Evolutionary conservation across 1,140 invertebrate genomes (phyloP).

Genomic region (Drosophila saltans): DNA sequence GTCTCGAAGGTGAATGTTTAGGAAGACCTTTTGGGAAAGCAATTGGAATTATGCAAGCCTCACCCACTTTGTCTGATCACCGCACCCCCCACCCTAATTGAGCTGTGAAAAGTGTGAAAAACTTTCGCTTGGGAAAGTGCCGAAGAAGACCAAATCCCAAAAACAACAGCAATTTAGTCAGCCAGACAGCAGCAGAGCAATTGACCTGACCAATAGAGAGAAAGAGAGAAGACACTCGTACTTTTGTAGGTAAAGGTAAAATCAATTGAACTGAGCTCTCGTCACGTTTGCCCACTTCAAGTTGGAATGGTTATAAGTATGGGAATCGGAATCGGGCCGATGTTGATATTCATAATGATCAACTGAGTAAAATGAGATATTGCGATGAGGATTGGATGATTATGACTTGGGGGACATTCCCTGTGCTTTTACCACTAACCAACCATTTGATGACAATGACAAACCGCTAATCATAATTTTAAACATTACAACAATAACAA

Average conservation of each 20-base stretch:
- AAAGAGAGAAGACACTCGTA: neutral
- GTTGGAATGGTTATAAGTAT: conserved; percentile 20
- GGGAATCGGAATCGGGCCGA: conserved; percentile 11
- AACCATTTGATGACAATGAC: conserved; percentile 64
- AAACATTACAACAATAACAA: conserved; percentile 60
- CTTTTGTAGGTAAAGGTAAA: conserved; percentile 27
- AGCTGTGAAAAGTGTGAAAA: conserved; percentile 53
- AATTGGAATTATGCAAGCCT: neutral
- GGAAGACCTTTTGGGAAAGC: neutral
- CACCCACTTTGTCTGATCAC: conserved; percentile 9
- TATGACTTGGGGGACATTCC: conserved; percentile 37
- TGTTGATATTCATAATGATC: conserved; percentile 30
- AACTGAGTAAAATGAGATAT: conserved; percentile 22
- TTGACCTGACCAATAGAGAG: conserved; percentile 31
- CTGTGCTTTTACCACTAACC: conserved; percentile 46
- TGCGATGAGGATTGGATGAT: conserved; percentile 16
- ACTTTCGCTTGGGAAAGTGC: conserved; percentile 50
- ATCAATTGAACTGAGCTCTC: conserved; percentile 63
- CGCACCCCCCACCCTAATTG: neutral
- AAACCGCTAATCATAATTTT: conserved; percentile 77
- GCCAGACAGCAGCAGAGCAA: conserved; percentile 36
- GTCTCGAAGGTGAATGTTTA: too few species aligned
- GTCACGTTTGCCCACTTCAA: conserved; percentile 67
- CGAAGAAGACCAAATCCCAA: neutral
- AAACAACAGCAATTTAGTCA: neutral